Base-by-base conservation (phyloP, 1,140 invertebrate species). In the Saxidomus purpurata region DNA sequence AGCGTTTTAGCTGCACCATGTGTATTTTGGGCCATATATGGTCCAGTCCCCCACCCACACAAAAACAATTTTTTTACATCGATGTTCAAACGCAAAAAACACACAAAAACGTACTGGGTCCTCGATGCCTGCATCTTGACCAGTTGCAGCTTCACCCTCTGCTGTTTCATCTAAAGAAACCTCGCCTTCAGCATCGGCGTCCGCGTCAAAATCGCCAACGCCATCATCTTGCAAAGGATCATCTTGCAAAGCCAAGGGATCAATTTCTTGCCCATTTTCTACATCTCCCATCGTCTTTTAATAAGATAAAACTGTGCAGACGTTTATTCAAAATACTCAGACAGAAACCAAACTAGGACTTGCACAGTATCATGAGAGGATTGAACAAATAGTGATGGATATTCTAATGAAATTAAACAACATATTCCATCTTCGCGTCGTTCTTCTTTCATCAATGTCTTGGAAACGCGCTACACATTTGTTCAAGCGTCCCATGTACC, bases 71-170 rank as follows among this genome's bases (percentile, higher is more conserved):
- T n/a, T n/a, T n/a, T n/a, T n/a, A n/a, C n/a, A n/a, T n/a, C n/a
- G n/a, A n/a, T n/a, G n/a, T n/a, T n/a, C n/a, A n/a, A n/a, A n/a
- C 61, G 38, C 52, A 81, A n/a, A n/a, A n/a, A n/a, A n/a, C n/a
- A n/a, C n/a, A 43, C 43, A 4, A 38, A 36, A 74, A 90, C 90
- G 76, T 90, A 94, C 93, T 71, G 93, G 93, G 87, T 94, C 93
- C 84, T 94, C 93, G 17, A 93, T 91, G 31, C 90, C 89, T 40
- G 74, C 74, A 38, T 84, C 83, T 71, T 61, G 36, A 34, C 61
- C 82, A 84, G 71, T 34, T 55, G 11, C 49, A 17, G 36, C 47
- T 17, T 90, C 89, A 52, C 34, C 34, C 25, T 90, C 89, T 22
- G 43, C 74, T 8, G 59, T 67, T 28, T 85, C 89, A 69, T 85